Evolutionary conservation across 2,113 vertebrate species (phyloP).

Genomic region (Atlantisia rogersi): DNA sequence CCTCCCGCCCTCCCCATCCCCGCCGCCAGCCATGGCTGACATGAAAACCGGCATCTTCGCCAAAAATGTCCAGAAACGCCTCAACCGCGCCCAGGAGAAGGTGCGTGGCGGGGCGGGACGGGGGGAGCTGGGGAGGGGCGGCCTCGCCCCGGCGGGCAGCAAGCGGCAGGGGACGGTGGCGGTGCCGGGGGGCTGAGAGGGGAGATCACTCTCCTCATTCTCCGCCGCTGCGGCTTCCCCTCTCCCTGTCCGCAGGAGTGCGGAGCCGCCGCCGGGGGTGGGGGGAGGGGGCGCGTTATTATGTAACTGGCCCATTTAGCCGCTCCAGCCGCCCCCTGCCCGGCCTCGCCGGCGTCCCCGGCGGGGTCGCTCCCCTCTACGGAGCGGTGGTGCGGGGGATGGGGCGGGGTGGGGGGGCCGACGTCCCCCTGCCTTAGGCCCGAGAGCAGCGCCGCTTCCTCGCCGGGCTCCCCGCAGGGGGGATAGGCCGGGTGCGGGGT

Average conservation of each 20-base stretch:
- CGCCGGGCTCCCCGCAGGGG: background rate
- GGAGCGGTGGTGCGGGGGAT: background rate
- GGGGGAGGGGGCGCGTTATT: background rate
- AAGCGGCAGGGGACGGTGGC: background rate
- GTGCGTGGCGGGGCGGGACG: slow-evolving; percentile 55
- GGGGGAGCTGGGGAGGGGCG: background rate
- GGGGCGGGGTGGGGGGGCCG: too few species aligned
- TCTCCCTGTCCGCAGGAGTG: background rate
- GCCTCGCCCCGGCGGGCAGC: background rate
- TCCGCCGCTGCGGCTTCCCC: background rate
- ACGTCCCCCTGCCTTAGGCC: background rate
- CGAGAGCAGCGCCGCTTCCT: background rate
- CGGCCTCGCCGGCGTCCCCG: background rate
- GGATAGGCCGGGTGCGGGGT: background rate
- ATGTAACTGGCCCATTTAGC: background rate
- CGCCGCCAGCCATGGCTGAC: slow-evolving; percentile 89
- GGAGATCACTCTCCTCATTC: background rate
- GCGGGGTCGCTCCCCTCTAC: background rate
- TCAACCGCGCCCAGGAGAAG: slow-evolving; percentile 96
- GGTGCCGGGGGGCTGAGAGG: too few species aligned
- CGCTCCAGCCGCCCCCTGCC: background rate
- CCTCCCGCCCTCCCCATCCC: background rate
- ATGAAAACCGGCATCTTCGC: slow-evolving; percentile 96
- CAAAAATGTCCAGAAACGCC: slow-evolving; percentile 95
- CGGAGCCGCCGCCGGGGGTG: background rate